Conservation (phyloP, 2,888 invertebrate genomes). For the Leptura quadrifasciata region DNA sequence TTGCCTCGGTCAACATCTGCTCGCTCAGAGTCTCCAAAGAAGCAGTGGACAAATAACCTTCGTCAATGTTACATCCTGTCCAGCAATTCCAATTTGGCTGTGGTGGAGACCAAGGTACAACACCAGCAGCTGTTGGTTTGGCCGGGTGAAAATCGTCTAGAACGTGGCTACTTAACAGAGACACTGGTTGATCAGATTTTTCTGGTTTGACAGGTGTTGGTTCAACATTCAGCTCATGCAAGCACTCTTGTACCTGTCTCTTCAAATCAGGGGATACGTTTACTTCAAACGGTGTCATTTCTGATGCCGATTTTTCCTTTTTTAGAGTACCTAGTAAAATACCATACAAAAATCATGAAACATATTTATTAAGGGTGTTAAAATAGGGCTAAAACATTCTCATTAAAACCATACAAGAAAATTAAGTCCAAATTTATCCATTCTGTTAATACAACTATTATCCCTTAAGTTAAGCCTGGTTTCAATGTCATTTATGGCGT, state of each 20-base stretch:
- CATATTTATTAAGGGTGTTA: no score
- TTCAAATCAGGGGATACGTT: constrained; percentile 84
- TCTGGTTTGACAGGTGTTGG: constrained; percentile 61
- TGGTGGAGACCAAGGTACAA: constrained; percentile 98
- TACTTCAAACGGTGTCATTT: constrained; percentile 87
- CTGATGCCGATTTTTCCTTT: constrained; percentile 84
- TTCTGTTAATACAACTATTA: no score
- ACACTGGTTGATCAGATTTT: constrained; percentile 60
- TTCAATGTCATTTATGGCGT: no score
- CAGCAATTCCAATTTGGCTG: constrained; percentile 98
- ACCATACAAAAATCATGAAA: neutral
- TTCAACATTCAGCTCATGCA: constrained; percentile 69
- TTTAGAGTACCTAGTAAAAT: constrained; percentile 79
- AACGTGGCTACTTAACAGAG: constrained; percentile 74
- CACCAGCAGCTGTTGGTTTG: constrained; percentile 80
- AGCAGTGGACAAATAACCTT: constrained; percentile 84
- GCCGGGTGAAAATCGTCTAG: constrained; percentile 77
- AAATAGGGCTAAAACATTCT: no score
- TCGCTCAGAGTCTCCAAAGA: constrained; percentile 83
- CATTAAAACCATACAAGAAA: no score
- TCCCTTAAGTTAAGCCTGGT: no score
- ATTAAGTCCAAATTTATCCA: no score
- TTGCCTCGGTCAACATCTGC: constrained; percentile 82
- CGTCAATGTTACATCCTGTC: constrained; percentile 97
- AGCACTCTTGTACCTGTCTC: constrained; percentile 74